Percentiles rank a stretch among this genome's conserved stretches.
These are phyloP conservation scores for Pristis pectinata DNA, from an alignment of 2,797 vertebrate species.

Conservation along the genomic window DNA sequence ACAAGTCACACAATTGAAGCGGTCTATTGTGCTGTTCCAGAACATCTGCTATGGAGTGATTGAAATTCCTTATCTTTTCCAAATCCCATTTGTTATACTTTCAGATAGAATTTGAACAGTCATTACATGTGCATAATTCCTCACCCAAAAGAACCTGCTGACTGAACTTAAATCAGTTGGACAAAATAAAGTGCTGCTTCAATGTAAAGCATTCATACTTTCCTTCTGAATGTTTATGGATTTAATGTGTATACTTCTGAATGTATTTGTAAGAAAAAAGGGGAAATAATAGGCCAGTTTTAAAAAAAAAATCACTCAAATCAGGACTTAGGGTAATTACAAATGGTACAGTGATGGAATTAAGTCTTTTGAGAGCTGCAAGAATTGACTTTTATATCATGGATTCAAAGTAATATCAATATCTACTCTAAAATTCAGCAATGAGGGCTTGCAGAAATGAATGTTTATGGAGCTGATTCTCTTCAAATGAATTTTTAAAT, in stretches of 20 bases:
- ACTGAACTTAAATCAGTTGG: not conserved
- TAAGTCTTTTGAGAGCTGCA: not conserved
- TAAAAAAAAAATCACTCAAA: not conserved
- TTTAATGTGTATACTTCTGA: not conserved
- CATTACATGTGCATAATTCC: not conserved
- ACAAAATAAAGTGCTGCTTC: not conserved
- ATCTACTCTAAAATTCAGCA: not conserved
- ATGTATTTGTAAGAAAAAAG: not conserved
- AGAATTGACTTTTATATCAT: not conserved
- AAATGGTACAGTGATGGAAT: not conserved
- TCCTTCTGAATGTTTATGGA: not conserved
- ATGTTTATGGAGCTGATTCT: not conserved
- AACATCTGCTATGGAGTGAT: not conserved
- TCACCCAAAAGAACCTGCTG: not conserved
- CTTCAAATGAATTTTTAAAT: too few species aligned
- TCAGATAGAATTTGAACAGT: not conserved
- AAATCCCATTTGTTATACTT: not conserved
- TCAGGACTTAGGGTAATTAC: not conserved
- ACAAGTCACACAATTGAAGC: not conserved
- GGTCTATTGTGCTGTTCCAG: not conserved
- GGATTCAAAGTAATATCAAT: not conserved
- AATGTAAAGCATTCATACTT: not conserved
- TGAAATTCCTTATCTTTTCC: not conserved
- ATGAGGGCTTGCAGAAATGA: not conserved
- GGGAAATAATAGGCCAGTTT: not conserved